Base-by-base conservation (phyloP, 1,140 invertebrate genomes). In the Drosophila pruinosa region DNA sequence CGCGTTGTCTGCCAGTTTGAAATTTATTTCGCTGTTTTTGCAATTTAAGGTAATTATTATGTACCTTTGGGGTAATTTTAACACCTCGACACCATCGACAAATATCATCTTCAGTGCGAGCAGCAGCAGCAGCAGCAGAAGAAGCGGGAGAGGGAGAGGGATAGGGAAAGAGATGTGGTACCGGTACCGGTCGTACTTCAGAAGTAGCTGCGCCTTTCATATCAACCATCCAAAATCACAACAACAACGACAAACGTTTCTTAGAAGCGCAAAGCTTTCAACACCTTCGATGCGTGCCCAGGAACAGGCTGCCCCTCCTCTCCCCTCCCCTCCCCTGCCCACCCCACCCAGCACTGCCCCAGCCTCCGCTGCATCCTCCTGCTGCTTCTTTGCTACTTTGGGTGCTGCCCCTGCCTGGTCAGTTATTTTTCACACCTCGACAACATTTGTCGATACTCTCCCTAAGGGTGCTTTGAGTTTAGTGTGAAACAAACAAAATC, bases 31-130 rank as follows among this genome's bases (percentile, higher is more conserved):
- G 78, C 82, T 90, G 79, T 88, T 90, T 90, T 90, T 76, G 88
- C 88, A 90, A 90, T 90, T 90, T 90, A 90, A 83, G 89, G 89
- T 90, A 90, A 90, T 90, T 90, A 90, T 90, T 89, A 90, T 90
- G 89, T 90, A 90, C 75, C 89, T 89, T 79, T 88, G 81, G 89
- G 89, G 89, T 90, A 90, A 90, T 90, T 90, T 90, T 90, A 90
- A 90, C 89, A 90, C 89, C 89, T 90, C 89, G 80, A 90, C 89
- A 89, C 78, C 89, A 89, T 90, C 88, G 89, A 89, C 89, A 90
- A 90, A 90, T 90, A 90, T 88, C 89, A 90, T 89, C 89, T 83
- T 65, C 59, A 59, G 39, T 14, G 38, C 28, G 28, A 31, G 28
- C n/a, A n/a, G n/a, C n/a, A n/a, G n/a, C n/a, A n/a, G n/a, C n/a